Percentiles rank a stretch among this genome's conserved stretches.
phyloP scores from a whole-genome alignment of 2,113 vertebrate species.

The human (Homo sapiens) region DNA sequence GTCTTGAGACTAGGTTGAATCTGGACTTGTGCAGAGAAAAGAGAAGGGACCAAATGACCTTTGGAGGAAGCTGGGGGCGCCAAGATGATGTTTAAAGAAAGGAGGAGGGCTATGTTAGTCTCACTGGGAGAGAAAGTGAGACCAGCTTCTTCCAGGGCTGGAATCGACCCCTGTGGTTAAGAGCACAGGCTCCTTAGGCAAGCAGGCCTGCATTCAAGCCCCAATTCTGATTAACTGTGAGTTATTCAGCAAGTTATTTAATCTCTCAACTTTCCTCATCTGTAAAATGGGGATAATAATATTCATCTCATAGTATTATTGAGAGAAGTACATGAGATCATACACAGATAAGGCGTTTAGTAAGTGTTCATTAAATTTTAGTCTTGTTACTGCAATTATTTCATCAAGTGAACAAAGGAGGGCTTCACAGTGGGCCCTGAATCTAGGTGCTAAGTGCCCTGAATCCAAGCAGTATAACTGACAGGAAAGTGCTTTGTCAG shows the following conservation, averaged over 20 bases:
- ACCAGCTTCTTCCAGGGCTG: background rate
- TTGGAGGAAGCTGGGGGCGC: background rate
- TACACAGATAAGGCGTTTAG: background rate
- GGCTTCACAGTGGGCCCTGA: background rate
- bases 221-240: background rate
- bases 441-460: background rate
- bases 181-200: background rate
- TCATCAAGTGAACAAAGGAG: background rate
- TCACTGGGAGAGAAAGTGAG: background rate
- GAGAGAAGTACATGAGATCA: background rate
- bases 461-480: background rate
- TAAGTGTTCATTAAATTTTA: slow-evolving; percentile 2
- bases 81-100: background rate
- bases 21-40: background rate
- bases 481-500: background rate
- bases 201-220: background rate
- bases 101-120: background rate
- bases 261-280: background rate
- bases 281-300: background rate
- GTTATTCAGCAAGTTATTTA: background rate
- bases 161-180: background rate
- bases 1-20: background rate
- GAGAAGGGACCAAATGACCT: background rate
- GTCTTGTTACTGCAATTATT: background rate
- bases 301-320: background rate